phyloP scores from a whole-genome alignment of 1,140 invertebrate species.

The Lepidotrigona ventralis region DNA sequence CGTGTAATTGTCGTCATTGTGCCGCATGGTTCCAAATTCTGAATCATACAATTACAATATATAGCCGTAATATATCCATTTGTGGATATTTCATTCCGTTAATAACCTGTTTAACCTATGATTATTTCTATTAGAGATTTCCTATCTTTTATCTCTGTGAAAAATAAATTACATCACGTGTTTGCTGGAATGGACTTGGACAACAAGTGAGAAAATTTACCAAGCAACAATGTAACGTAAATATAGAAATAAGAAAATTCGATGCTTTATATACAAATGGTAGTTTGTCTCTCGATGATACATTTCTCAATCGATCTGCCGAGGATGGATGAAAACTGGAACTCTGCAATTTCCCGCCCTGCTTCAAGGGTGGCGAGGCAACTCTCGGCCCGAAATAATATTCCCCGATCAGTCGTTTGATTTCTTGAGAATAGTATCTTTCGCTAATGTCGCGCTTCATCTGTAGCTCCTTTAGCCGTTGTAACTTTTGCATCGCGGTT shows the following conservation, averaged over 20 bases:
- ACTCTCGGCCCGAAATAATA: conserved; percentile 30
- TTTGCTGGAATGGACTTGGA: neutral
- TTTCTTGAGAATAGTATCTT: conserved; percentile 60
- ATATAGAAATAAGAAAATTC: neutral
- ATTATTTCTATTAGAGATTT: too few relatives aligned
- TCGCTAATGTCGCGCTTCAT: conserved; percentile 54
- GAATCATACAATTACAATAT: neutral
- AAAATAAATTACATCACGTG: too few relatives aligned
- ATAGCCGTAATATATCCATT: neutral
- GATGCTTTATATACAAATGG: neutral
- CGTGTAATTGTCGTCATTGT: conserved; percentile 64
- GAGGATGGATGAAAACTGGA: conserved; percentile 18
- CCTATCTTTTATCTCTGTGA: too few relatives aligned
- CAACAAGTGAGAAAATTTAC: neutral
- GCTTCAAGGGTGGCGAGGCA: neutral
- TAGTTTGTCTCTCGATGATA: neutral
- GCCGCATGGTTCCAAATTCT: conserved; percentile 61
- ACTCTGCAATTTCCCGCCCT: conserved; percentile 1
- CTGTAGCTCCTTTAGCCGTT: conserved; percentile 56
- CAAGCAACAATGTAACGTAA: neutral
- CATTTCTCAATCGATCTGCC: conserved; percentile 3
- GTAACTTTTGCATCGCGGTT: conserved; percentile 49
- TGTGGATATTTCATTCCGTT: neutral
- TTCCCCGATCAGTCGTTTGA: conserved; percentile 55
- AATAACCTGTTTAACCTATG: neutral